Conservation (phyloP, 2,797 vertebrate genomes). For the Hyperoplus lanceolatus region DNA sequence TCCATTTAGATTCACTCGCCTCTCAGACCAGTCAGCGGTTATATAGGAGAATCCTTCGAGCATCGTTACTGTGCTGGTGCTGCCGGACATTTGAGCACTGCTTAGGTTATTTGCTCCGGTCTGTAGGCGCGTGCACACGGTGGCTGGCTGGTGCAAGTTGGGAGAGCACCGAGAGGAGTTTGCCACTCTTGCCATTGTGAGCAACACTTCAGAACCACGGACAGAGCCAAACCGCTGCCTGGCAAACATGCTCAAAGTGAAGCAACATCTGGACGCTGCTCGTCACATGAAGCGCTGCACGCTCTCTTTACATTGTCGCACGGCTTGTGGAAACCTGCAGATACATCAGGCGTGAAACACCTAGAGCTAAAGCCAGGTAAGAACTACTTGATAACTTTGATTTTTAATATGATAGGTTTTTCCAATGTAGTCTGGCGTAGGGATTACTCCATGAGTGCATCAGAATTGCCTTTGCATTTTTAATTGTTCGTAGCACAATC, state of each 20-base stretch:
- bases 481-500: neutral
- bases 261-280: constrained; percentile 71
- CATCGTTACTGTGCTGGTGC: constrained; percentile 14
- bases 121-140: constrained; percentile 4
- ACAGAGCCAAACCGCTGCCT: constrained; percentile 74
- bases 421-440: too few relatives aligned
- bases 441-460: too few relatives aligned
- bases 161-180: constrained; percentile 56
- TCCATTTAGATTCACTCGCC: constrained; percentile 12
- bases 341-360: constrained; percentile 3
- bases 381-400: constrained; percentile 7
- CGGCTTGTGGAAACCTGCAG: constrained; percentile 40
- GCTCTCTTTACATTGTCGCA: constrained; percentile 21
- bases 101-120: constrained; percentile 4
- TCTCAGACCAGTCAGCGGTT: constrained; percentile 1
- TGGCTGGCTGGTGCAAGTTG: constrained; percentile 55
- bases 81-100: constrained; percentile 31
- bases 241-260: constrained; percentile 66
- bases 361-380: constrained; percentile 53
- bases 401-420: neutral
- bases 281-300: constrained; percentile 47
- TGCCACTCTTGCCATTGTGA: constrained; percentile 49
- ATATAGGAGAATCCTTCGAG: constrained; percentile 14
- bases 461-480: neutral
- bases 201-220: constrained; percentile 82